Percentiles rank a stretch among this genome's conserved stretches.
phyloP scores from a whole-genome alignment of 2,888 invertebrate species.

The Agonopterix alstromeriana region DNA sequence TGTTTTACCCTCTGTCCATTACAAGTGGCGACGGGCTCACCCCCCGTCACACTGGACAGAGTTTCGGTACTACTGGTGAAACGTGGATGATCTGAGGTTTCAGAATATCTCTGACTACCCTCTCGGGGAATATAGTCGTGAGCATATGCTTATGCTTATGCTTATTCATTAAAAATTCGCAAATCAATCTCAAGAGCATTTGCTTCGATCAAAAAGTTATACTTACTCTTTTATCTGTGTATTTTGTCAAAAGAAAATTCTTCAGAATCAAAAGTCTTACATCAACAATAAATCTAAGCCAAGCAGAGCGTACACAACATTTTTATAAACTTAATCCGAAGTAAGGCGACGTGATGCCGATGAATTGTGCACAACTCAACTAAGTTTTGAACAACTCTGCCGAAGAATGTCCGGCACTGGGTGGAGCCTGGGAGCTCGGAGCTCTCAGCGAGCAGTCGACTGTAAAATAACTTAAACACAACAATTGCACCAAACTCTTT shows the following conservation, averaged over 20 bases:
- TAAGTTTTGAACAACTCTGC: constrained; percentile 39
- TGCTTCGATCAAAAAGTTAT: too few species aligned
- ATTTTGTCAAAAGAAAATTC: neutral
- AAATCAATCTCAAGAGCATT: too few species aligned
- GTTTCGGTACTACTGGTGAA: too few species aligned
- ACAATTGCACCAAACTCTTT: constrained; percentile 13
- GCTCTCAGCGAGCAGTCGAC: constrained; percentile 33
- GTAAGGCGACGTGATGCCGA: constrained; percentile 36
- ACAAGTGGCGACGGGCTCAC: too few species aligned
- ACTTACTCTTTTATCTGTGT: neutral
- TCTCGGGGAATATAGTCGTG: too few species aligned
- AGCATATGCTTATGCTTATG: too few species aligned
- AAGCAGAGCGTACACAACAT: constrained; percentile 34
- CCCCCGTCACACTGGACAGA: too few species aligned
- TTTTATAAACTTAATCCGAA: constrained; percentile 44
- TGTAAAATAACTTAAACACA: constrained; percentile 51
- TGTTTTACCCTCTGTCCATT: too few species aligned
- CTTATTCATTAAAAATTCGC: too few species aligned
- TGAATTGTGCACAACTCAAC: constrained; percentile 39
- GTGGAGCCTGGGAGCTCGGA: constrained; percentile 21
- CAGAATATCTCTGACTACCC: too few species aligned
- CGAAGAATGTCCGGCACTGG: constrained; percentile 32
- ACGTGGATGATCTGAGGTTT: too few species aligned
- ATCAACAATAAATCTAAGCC: constrained; percentile 34
- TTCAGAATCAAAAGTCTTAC: constrained; percentile 2